These are phyloP conservation scores for Babylonia areolata DNA, from an alignment of 1,140 invertebrate genomes.

Conservation along the genomic window DNA sequence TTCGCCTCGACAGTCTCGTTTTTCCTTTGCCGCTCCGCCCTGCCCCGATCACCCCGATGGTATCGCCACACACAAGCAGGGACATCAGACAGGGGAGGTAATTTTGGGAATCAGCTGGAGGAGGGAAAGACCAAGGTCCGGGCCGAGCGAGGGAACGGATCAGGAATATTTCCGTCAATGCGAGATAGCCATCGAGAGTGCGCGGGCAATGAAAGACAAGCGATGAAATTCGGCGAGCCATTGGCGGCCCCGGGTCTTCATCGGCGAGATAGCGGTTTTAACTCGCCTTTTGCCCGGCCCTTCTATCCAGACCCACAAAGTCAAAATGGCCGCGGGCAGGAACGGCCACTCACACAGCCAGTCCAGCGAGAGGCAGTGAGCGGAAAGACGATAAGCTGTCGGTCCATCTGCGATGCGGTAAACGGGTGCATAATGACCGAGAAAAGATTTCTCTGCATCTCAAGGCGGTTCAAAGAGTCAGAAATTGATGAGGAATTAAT, in stretches of 20 bases:
- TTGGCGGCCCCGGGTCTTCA: background rate
- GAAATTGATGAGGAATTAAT: slow-evolving; percentile 20
- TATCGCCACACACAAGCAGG: background rate
- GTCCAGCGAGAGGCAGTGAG: slow-evolving; percentile 4
- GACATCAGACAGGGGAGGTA: slow-evolving; percentile 10
- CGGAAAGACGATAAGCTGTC: slow-evolving; percentile 26
- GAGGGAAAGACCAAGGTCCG: background rate
- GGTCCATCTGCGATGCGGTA: slow-evolving; percentile 19
- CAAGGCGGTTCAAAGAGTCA: background rate
- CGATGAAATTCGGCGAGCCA: slow-evolving; percentile 2
- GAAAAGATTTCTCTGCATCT: background rate
- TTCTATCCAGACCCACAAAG: background rate
- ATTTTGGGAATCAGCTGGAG: background rate
- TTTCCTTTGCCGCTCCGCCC: background rate
- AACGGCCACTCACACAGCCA: background rate
- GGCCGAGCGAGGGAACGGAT: background rate
- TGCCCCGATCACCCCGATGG: slow-evolving; percentile 2
- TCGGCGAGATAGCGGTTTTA: slow-evolving; percentile 17
- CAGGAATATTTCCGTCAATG: background rate
- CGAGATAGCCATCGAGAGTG: slow-evolving; percentile 11
- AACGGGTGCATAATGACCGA: background rate
- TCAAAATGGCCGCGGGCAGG: slow-evolving; percentile 12
- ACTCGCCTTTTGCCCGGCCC: background rate
- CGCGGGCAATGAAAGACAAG: background rate
- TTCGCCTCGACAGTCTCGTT: slow-evolving; percentile 26